Conservation (phyloP, 2,797 vertebrate species). For the Melanotaenia trifasciata region DNA sequence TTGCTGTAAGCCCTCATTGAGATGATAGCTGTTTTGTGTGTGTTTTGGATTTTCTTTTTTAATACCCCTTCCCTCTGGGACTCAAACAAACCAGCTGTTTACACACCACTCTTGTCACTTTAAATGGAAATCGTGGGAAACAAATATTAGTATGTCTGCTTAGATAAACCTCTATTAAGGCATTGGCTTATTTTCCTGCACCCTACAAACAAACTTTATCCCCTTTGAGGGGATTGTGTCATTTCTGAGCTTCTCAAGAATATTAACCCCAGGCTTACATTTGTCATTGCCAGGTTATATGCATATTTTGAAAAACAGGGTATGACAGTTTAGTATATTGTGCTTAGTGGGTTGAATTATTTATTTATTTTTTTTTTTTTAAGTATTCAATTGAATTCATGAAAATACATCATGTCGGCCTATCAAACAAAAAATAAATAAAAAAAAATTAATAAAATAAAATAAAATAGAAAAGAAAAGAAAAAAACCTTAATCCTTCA, state of each 20-base stretch:
- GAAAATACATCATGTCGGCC: background rate
- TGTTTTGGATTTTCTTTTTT: constrained; percentile 25
- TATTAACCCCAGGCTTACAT: background rate
- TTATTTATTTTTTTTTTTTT: constrained; percentile 2
- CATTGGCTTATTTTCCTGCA: constrained; percentile 43
- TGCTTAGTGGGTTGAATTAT: background rate
- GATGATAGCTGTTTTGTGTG: constrained; percentile 59
- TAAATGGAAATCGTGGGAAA: constrained; percentile 75
- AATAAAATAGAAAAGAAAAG: no score
- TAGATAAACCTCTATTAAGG: constrained; percentile 69
- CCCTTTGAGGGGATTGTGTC: constrained; percentile 23
- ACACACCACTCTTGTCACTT: constrained; percentile 65
- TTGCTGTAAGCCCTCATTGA: constrained; percentile 64
- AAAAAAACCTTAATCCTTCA: background rate
- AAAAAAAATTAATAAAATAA: no score
- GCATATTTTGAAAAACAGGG: background rate
- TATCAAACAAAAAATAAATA: background rate
- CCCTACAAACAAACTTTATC: constrained; percentile 20
- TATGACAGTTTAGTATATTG: background rate
- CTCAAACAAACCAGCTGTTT: constrained; percentile 74
- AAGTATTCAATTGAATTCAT: constrained; percentile 8
- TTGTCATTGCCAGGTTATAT: background rate
- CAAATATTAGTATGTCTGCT: constrained; percentile 75
- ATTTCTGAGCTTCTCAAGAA: constrained; percentile 10
- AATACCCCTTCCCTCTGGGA: constrained; percentile 27